Conservation (phyloP, 2,797 vertebrate species). For the Apodemus agrarius region DNA sequence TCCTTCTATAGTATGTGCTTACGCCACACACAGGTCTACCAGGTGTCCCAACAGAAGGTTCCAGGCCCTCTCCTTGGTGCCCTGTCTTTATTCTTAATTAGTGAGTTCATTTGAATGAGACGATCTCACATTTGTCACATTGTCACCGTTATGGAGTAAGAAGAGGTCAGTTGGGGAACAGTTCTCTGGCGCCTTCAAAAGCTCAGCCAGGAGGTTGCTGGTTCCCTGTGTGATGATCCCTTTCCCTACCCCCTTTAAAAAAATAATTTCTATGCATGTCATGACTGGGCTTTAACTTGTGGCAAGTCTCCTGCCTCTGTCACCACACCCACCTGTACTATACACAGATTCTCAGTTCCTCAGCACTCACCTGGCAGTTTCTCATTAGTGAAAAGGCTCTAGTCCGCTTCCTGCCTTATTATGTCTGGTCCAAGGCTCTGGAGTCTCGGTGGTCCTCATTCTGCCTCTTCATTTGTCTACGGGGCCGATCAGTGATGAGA, state of each 20-base stretch:
- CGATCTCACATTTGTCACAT: background rate
- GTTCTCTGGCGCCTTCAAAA: background rate
- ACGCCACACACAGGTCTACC: fast-evolving
- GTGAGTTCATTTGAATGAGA: background rate
- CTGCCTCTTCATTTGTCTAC: too few relatives aligned
- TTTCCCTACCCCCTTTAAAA: background rate
- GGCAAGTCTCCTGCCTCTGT: background rate
- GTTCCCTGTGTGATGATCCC: background rate
- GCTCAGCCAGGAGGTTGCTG: background rate
- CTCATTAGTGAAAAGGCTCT: background rate
- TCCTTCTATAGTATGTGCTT: fast-evolving
- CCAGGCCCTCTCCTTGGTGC: background rate
- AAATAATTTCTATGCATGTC: background rate
- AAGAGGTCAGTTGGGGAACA: background rate
- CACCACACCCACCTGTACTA: background rate
- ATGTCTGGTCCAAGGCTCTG: fast-evolving
- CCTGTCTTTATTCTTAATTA: background rate
- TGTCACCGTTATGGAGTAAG: background rate
- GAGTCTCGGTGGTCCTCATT: background rate
- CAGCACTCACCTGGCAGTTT: background rate
- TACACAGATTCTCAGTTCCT: background rate
- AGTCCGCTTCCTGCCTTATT: background rate
- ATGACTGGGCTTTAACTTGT: background rate
- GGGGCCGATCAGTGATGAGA: background rate
- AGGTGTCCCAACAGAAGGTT: fast-evolving